Conservation (phyloP, 2,888 invertebrate genomes). For the Ormyrus pomaceus region DNA sequence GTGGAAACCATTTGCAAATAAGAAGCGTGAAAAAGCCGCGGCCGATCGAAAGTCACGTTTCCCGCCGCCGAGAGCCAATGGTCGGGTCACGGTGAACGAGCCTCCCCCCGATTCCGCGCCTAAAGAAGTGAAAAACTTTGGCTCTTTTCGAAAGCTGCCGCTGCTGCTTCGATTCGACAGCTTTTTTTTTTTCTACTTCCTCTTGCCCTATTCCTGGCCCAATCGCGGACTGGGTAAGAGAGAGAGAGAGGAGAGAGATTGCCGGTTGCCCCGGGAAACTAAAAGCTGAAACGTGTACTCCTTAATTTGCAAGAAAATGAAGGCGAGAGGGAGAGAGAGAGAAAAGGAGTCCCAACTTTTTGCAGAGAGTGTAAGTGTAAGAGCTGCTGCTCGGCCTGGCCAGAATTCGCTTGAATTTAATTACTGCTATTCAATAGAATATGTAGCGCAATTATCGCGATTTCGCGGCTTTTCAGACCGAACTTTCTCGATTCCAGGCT, state of each 20-base stretch:
- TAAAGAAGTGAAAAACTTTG: constrained; percentile 36
- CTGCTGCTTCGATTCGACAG: not conserved
- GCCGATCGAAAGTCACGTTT: constrained; percentile 56
- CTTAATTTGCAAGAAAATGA: constrained; percentile 47
- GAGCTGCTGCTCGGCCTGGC: not conserved
- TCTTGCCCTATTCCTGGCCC: not conserved
- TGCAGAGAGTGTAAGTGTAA: not conserved
- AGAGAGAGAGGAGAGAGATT: not conserved
- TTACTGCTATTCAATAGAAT: constrained; percentile 15
- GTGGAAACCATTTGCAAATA: constrained; percentile 49
- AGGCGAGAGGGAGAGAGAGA: not conserved
- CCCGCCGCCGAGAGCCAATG: constrained; percentile 40
- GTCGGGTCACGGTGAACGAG: constrained; percentile 44
- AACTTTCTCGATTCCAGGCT: too few species aligned
- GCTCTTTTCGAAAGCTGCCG: not conserved
- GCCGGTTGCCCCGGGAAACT: constrained; percentile 38
- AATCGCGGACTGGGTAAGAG: constrained; percentile 22
- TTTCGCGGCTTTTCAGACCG: not conserved
- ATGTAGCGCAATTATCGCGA: constrained; percentile 5
- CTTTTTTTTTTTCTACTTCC: not conserved
- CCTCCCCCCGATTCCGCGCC: not conserved
- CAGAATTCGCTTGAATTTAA: constrained; percentile 26
- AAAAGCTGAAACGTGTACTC: constrained; percentile 41
- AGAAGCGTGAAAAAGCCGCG: constrained; percentile 15
- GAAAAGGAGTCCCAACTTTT: constrained; percentile 18